Base-by-base conservation (phyloP, 64 coral and sea anemone genomes). In the Pocillopora verrucosa region DNA sequence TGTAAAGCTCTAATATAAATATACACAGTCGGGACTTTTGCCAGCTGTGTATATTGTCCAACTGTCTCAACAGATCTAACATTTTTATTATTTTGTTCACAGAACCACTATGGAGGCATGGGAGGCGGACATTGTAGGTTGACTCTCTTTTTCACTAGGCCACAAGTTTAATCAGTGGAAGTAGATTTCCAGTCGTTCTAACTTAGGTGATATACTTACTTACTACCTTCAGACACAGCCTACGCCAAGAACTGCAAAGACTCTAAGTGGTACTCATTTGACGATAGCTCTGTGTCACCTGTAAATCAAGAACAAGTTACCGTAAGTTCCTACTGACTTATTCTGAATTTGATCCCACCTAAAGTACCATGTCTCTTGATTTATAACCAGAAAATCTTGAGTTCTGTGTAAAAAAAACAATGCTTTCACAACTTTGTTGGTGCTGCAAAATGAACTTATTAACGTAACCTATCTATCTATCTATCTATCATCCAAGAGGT, bases 81-180 rank as follows among this genome's bases (percentile, higher is more conserved):
- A n/a, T 73, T 69, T 69, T 73, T 13, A 83, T 12, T 86, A 85
- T 67, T 82, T 30, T 45, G 15, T 88, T 69, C 87, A 60, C 81
- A 98, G 96, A 98, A 98, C 73, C 96, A 98, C 80, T 98, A 94
- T 60, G 96, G 96, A 76, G 96, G 92, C 20, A 94, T 98, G 92
- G 92, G 96, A 76, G 96, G 96, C 69, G 96, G 96, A 57, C 96
- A 98, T 58, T 98, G 96, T 98, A 92, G 94, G 96, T 98, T 36
- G 3, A 17, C 25, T 60, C 4, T 41, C 58, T 13, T 59, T 30
- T 79, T 7, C 26, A 60, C 17, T 80, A 37, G 10, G 17, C 36
- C 11, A 35, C 58, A 10, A 64, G 19, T 59, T 7, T 1, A 19
- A 13, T 13, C 61, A 56, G 59, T 62, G 13, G 14, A 12, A 61